Evolutionary conservation across 2,888 invertebrate genomes (phyloP).

Genomic region (Koerneria pararmatus): DNA sequence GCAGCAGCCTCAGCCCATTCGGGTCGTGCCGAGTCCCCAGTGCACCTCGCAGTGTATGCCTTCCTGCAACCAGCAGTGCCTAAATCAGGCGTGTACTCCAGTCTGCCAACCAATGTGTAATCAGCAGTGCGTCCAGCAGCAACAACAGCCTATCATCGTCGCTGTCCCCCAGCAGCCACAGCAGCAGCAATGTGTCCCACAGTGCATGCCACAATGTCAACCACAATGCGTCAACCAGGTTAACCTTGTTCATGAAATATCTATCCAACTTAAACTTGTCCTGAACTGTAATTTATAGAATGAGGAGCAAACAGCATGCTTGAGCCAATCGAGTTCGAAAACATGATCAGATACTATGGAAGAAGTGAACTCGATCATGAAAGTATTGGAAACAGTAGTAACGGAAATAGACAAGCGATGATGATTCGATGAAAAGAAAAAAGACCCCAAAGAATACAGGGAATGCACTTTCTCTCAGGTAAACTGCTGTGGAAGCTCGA

Average conservation of each 20-base stretch:
- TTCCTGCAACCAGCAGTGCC: conserved; percentile 25
- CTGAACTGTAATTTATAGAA: too few relatives aligned
- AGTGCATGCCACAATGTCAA: conserved; percentile 26
- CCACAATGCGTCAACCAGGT: conserved; percentile 14
- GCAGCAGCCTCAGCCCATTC: conserved; percentile 27
- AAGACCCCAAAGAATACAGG: too few relatives aligned
- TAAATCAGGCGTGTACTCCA: conserved; percentile 36
- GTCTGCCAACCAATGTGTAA: conserved; percentile 45
- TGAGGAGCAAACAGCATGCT: too few relatives aligned
- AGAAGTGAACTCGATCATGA: too few relatives aligned
- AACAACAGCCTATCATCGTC: background rate
- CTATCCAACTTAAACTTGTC: too few relatives aligned
- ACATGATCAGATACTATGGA: too few relatives aligned
- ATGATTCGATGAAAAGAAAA: too few relatives aligned
- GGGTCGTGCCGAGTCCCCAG: background rate
- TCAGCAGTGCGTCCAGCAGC: conserved; percentile 22
- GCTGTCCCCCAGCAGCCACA: conserved; percentile 30
- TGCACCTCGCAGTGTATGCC: conserved; percentile 25
- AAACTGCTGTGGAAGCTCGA: conserved; percentile 19
- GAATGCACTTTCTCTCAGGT: too few relatives aligned
- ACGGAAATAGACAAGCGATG: too few relatives aligned
- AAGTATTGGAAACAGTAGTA: too few relatives aligned
- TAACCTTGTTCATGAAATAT: too few relatives aligned
- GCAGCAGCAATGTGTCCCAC: conserved; percentile 37
- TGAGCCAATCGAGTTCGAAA: too few relatives aligned